phyloP scores from a whole-genome alignment of 2,888 invertebrate species.

The Teinopalpus imperialis region DNA sequence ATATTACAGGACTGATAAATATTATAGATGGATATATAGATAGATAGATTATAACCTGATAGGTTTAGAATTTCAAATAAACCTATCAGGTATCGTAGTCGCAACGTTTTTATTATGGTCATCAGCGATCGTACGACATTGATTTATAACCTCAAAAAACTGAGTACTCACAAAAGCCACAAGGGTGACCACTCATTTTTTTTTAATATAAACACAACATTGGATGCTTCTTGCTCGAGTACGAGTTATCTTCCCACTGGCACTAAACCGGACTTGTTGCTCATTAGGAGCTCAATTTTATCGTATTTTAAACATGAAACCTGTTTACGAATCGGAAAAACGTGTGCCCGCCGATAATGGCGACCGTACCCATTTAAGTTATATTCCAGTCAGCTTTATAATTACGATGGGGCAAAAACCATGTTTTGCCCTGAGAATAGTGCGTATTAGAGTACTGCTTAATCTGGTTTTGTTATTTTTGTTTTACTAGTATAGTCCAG shows the following conservation, averaged over 20 bases:
- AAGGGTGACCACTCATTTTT: constrained; percentile 4
- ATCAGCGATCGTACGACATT: background rate
- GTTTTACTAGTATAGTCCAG: constrained; percentile 16
- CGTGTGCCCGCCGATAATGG: constrained; percentile 22
- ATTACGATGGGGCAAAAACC: constrained; percentile 15
- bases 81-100: no score
- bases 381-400: constrained; percentile 15
- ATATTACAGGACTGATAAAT: no score
- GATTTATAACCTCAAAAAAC: constrained; percentile 12
- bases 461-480: background rate
- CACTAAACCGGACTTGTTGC: constrained; percentile 14
- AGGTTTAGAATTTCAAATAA: no score
- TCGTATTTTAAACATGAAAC: constrained; percentile 25
- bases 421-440: constrained; percentile 16
- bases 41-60: no score
- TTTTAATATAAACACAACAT: constrained; percentile 2
- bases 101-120: no score
- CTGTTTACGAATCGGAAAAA: constrained; percentile 23
- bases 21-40: no score
- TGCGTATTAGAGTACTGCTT: background rate
- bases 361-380: constrained; percentile 17
- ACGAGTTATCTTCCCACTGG: constrained; percentile 10
- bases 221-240: background rate
- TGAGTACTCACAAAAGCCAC: background rate
- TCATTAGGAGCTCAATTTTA: constrained; percentile 25